phyloP scores from a whole-genome alignment of 2,888 invertebrate genomes.

The Morpho deidamia region DNA sequence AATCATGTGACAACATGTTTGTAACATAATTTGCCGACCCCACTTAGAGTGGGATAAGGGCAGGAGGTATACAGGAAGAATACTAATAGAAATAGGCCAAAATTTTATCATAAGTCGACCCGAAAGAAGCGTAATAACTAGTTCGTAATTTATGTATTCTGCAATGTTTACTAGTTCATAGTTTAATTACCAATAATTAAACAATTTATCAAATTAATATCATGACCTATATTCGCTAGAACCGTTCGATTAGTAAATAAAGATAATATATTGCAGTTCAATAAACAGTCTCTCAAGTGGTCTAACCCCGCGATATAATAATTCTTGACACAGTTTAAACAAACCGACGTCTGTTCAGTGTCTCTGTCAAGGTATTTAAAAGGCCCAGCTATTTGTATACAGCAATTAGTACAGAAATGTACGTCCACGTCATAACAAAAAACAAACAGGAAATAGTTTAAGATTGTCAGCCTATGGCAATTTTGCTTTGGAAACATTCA shows the following conservation, averaged over 20 bases:
- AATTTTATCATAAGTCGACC: too few relatives aligned
- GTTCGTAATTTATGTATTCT: too few relatives aligned
- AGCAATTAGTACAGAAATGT: background rate
- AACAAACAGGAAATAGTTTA: conserved; percentile 1
- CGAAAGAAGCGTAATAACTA: too few relatives aligned
- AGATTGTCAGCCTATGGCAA: too few relatives aligned
- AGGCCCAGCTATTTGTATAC: background rate
- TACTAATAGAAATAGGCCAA: too few relatives aligned
- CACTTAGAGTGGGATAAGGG: too few relatives aligned
- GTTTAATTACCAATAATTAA: too few relatives aligned
- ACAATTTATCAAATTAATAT: background rate
- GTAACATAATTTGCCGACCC: too few relatives aligned
- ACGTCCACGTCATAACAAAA: background rate
- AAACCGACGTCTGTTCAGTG: conserved; percentile 33
- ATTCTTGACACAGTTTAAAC: conserved; percentile 51
- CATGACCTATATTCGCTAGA: background rate
- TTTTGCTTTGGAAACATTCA: too few relatives aligned
- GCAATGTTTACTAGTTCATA: too few relatives aligned
- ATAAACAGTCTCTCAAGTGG: conserved; percentile 13
- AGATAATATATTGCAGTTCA: background rate
- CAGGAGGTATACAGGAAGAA: too few relatives aligned
- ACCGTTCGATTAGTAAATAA: background rate
- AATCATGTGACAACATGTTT: too few relatives aligned
- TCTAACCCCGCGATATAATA: conserved; percentile 17
- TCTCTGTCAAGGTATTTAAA: conserved; percentile 44